Evolutionary conservation across 2,113 vertebrate genomes (phyloP).

Genomic region (Helogale parvula): DNA sequence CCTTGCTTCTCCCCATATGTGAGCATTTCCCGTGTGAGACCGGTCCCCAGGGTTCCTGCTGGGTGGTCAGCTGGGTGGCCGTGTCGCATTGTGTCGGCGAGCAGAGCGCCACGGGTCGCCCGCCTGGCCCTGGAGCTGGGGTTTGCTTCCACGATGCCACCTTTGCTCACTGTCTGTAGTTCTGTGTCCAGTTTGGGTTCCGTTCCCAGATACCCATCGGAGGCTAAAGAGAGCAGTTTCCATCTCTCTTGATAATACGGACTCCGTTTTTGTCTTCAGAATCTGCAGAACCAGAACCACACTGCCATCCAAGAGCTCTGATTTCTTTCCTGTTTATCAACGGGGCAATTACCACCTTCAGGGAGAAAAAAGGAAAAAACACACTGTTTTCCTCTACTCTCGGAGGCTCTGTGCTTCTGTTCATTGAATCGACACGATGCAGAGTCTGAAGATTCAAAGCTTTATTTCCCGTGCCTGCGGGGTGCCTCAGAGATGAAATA

Average conservation of each 20-base stretch:
- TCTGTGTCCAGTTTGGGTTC: not conserved
- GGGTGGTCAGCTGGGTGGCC: no score
- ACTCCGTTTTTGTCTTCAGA: not conserved
- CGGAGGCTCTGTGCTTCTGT: not conserved
- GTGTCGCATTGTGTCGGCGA: not conserved
- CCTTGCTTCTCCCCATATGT: not conserved
- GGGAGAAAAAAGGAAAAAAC: not conserved
- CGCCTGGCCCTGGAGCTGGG: not conserved
- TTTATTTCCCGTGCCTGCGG: not conserved
- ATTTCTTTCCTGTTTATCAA: not conserved
- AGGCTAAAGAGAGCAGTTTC: not conserved
- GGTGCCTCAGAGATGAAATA: not conserved
- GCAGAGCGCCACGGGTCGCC: not conserved
- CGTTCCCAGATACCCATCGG: not conserved
- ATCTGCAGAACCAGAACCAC: not conserved
- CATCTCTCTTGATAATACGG: no score
- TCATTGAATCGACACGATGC: not conserved
- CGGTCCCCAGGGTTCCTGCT: not conserved
- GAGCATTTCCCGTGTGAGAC: not conserved
- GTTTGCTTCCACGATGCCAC: not conserved
- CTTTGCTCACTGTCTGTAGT: not conserved
- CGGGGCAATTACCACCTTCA: not conserved
- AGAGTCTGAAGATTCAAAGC: not conserved
- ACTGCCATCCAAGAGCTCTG: not conserved
- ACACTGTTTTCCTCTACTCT: not conserved